These are phyloP conservation scores for Hartigia nigra DNA, from an alignment of 2,888 invertebrate species.

Conservation along the genomic window DNA sequence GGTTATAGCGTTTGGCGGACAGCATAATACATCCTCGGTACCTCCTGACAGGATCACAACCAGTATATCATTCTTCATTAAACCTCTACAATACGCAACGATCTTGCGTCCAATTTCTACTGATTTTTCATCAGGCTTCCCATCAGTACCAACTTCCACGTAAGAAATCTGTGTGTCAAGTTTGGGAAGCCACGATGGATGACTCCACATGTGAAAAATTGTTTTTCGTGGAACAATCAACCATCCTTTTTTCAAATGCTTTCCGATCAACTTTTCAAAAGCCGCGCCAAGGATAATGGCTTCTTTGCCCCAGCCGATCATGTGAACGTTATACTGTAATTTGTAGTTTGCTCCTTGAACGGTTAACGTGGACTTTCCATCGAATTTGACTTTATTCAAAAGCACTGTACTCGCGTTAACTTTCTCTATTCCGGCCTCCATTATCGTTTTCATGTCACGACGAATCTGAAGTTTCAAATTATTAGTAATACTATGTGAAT, in stretches of 20 bases:
- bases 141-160: slow-evolving; percentile 69
- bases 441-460: slow-evolving; percentile 40
- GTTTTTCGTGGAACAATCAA: slow-evolving; percentile 69
- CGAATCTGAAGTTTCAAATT: slow-evolving; percentile 39
- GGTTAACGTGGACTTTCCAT: slow-evolving; percentile 37
- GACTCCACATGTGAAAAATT: slow-evolving; percentile 42
- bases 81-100: slow-evolving; percentile 61
- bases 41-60: slow-evolving; percentile 73
- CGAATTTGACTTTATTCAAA: slow-evolving; percentile 45
- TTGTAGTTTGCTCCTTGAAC: slow-evolving; percentile 43
- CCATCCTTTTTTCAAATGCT: slow-evolving; percentile 66
- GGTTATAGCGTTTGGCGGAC: slow-evolving; percentile 69
- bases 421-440: slow-evolving; percentile 42
- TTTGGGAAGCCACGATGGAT: slow-evolving; percentile 44
- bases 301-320: slow-evolving; percentile 72
- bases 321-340: slow-evolving; percentile 55
- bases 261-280: slow-evolving; percentile 66
- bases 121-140: slow-evolving; percentile 71
- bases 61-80: slow-evolving; percentile 67
- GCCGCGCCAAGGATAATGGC: slow-evolving; percentile 70
- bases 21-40: slow-evolving; percentile 75
- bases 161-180: slow-evolving; percentile 59
- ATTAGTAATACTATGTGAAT: not conserved
- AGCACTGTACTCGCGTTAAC: slow-evolving; percentile 43
- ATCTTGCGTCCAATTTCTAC: slow-evolving; percentile 67